phyloP scores from a whole-genome alignment of 2,888 invertebrate species.

The Ptychoptera albimana region DNA sequence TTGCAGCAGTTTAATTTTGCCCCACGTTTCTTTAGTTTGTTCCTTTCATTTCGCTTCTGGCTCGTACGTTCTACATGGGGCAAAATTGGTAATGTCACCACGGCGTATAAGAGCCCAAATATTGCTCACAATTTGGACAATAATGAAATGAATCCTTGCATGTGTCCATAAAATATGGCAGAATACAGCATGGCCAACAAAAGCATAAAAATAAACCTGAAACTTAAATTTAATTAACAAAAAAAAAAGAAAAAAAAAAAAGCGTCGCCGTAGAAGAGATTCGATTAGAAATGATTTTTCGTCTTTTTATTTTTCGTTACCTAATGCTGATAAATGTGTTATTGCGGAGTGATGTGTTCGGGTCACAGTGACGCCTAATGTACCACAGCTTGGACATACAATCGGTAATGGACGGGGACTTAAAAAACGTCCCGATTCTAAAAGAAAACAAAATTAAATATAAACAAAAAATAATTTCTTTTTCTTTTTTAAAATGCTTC shows the following conservation, averaged over 20 bases:
- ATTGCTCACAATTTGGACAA: conserved; percentile 33
- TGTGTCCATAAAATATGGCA: conserved; percentile 33
- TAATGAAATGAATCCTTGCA: conserved; percentile 33
- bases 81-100: too few relatives aligned
- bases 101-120: conserved; percentile 26
- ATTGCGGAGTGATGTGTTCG: neutral
- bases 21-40: too few relatives aligned
- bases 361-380: neutral
- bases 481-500: too few relatives aligned
- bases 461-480: too few relatives aligned
- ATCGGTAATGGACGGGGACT: neutral
- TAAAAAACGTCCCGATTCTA: neutral
- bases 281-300: neutral
- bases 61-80: too few relatives aligned
- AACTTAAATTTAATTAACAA: neutral
- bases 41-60: too few relatives aligned
- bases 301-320: neutral
- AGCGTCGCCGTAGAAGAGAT: too few relatives aligned
- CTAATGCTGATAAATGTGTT: neutral
- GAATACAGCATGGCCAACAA: conserved; percentile 27
- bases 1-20: too few relatives aligned
- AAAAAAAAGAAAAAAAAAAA: too few relatives aligned
- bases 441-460: too few relatives aligned
- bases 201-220: conserved; percentile 10
- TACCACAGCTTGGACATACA: neutral